Evolutionary conservation across 2,113 vertebrate genomes (phyloP), one percentile per base, ranked within the genome.

Genomic region (Himantopus leucocephalus): DNA sequence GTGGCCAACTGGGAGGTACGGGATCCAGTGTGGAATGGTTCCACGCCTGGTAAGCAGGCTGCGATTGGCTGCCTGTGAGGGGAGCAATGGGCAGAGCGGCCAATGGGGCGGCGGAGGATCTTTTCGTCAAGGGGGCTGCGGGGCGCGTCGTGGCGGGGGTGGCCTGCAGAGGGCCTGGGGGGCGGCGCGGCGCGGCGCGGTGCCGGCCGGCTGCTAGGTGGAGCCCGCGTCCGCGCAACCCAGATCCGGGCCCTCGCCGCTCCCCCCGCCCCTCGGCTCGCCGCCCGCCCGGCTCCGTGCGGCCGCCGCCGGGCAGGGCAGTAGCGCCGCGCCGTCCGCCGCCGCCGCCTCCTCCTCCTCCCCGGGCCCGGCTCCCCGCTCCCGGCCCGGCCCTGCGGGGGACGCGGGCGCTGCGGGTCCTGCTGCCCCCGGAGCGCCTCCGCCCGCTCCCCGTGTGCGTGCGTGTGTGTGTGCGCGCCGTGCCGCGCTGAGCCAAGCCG

Each of bases 171-270:
- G 47, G n/a, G 4, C 34, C 5, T 3, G 7, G 22, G 47, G 20
- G 48, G 19, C 15, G 43, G 43, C 43, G 41, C 41, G 41, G 41
- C 41, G 41, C 43, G 47, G 35, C 11, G 22, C 29, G 62, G 60
- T 23, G 41, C 76, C 24, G 84, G 66, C 48, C 34, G 72, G 62
- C 93, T 97, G 86, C 97, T 97, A 98, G 98, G 98, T 96, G 98
- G 98, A 98, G 97, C 97, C 97, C 95, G 95, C 94, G 94, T 91
- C 92, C 86, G 90, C 85, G 79, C 90, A 96, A 94, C 89, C 91
- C 97, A 97, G 97, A 95, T 98, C 98, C 98, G 95, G 97, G 96
- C 96, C 96, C 96, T 96, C 77, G 74, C 55, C 55, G 70, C 88
- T 60, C n/a, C 66, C 93, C 91, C 86, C 73, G 84, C 90, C 93